Percentiles rank a stretch among this genome's conserved stretches.
Conservation (phyloP, 2,888 invertebrate species). For the Oeneis ivallda region DNA sequence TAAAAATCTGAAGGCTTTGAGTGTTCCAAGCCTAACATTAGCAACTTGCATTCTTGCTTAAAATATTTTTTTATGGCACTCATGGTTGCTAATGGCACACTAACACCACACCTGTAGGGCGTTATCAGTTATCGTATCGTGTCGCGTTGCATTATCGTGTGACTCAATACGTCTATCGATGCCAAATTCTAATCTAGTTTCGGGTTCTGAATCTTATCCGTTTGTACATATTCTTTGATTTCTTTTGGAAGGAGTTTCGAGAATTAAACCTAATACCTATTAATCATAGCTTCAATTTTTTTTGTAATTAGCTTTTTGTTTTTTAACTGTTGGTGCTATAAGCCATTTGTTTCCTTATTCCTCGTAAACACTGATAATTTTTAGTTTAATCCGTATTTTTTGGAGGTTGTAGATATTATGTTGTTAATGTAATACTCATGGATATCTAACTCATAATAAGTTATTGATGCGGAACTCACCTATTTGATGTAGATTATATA, state of each 20-base stretch:
- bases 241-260: conserved; percentile 13
- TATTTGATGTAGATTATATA: too few relatives aligned
- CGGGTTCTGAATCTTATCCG: conserved; percentile 25
- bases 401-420: too few relatives aligned
- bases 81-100: conserved; percentile 48
- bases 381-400: too few relatives aligned
- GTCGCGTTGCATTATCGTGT: conserved; percentile 47
- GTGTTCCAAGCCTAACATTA: conserved; percentile 63
- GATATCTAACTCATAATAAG: too few relatives aligned
- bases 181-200: conserved; percentile 40
- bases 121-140: conserved; percentile 42
- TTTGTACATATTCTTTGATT: conserved; percentile 18
- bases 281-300: neutral
- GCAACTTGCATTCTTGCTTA: conserved; percentile 56
- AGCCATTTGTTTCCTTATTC: too few relatives aligned
- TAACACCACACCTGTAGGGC: conserved; percentile 26
- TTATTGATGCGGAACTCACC: too few relatives aligned
- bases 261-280: neutral
- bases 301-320: neutral
- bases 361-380: too few relatives aligned
- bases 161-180: conserved; percentile 40
- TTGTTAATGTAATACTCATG: too few relatives aligned
- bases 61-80: conserved; percentile 64
- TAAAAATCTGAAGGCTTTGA: conserved; percentile 66
- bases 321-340: too few relatives aligned